phyloP scores from a whole-genome alignment of 2,797 vertebrate genomes.

The Rhabdophis nuchalis region DNA sequence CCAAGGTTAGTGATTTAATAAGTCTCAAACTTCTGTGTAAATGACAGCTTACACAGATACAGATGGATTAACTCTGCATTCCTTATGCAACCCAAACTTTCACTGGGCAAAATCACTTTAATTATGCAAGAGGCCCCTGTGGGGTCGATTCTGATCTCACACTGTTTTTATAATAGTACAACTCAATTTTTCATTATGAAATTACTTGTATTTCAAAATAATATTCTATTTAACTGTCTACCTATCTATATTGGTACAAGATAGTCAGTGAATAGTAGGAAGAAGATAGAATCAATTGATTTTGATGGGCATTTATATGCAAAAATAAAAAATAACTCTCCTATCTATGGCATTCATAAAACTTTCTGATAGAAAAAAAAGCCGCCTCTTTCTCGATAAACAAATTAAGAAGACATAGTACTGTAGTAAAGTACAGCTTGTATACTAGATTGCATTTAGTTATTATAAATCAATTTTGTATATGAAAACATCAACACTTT shows the following conservation, averaged over 20 bases:
- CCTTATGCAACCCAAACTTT: slow-evolving; percentile 34
- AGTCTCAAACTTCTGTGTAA: slow-evolving; percentile 29
- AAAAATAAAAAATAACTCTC: slow-evolving; percentile 8
- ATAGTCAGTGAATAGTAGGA: slow-evolving; percentile 20
- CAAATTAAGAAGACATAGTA: slow-evolving; percentile 9
- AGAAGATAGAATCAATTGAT: slow-evolving; percentile 25
- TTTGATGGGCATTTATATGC: slow-evolving; percentile 31
- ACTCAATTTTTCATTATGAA: slow-evolving; percentile 59
- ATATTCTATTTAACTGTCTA: neutral
- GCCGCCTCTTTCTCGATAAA: neutral
- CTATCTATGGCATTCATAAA: slow-evolving; percentile 40
- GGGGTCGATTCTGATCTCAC: slow-evolving; percentile 45
- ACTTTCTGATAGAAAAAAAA: slow-evolving; percentile 12
- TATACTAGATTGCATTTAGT: slow-evolving; percentile 16
- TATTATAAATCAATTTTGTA: slow-evolving; percentile 35
- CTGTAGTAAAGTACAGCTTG: slow-evolving; percentile 18
- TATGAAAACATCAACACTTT: slow-evolving; percentile 5
- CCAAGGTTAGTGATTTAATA: slow-evolving; percentile 25
- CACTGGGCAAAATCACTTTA: slow-evolving; percentile 27
- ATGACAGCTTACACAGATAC: slow-evolving; percentile 33
- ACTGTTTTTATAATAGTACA: slow-evolving; percentile 48
- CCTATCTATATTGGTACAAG: neutral
- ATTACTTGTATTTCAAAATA: slow-evolving; percentile 53
- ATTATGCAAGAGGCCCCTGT: slow-evolving; percentile 23
- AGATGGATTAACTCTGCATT: slow-evolving; percentile 15